Evolutionary conservation across 92 coral and sea anemone genomes (phyloP), one percentile per base, ranked within the genome.

Genomic region (Siderastrea siderea): DNA sequence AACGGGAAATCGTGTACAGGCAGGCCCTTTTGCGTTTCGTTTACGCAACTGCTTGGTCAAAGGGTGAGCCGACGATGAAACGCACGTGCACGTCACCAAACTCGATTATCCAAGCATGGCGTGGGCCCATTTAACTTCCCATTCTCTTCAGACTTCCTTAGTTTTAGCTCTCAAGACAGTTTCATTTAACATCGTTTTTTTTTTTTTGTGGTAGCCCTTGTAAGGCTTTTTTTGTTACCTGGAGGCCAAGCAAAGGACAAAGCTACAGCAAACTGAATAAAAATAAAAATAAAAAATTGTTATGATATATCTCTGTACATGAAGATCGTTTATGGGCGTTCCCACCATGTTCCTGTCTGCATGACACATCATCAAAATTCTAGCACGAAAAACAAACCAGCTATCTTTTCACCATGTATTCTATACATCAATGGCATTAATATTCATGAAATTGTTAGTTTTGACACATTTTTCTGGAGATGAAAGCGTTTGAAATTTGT

Each of bases 111-210:
- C 12, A 38, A 43, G 4, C 3, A 74, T 52, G 62, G 78, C 78
- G 78, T 74, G 78, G 78, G 78, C 78, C 7, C 62, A 1, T 53
- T 2, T 3, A 73, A 74, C 78, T 74, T 51, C 62, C 78, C 47
- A 47, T 53, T 12, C 61, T 19, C 62, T 19, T 52, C 38, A 38
- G 63, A 74, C 78, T 74, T 74, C 78, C 78, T 74, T 53, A 74
- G 62, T 74, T 74, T 74, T 3, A 19, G 19, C 44, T 8, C 43
- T 11, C 12, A 15, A 71, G 51, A 68, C 11, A 9, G 58, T 14
- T 47, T 71, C 6, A 9, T 47, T 71, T 48, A 47, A 47, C 26
- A 71, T 71, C 10, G 57, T 51, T 74, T n/a, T 53, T 7, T 26
- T 68, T 16, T n/a, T n/a, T n/a, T n/a, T n/a, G 45, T 43, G 73